These are phyloP conservation scores for Loris lydekkerianus DNA, from an alignment of 2,797 vertebrate species.

Conservation along the genomic window DNA sequence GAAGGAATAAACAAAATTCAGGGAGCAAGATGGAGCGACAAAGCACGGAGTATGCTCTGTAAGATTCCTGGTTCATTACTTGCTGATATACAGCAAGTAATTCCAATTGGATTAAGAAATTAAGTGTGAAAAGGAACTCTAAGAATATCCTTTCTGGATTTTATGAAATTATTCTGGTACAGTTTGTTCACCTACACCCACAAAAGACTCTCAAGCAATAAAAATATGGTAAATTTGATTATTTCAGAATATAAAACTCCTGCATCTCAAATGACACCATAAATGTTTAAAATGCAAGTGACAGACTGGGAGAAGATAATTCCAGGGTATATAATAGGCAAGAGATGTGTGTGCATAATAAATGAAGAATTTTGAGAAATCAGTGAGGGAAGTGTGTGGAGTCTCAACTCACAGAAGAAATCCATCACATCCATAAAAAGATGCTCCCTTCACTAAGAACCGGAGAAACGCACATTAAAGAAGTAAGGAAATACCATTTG, in stretches of 20 bases:
- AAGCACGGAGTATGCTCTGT: neutral
- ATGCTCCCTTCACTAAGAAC: neutral
- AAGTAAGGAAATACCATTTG: neutral
- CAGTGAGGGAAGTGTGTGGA: neutral
- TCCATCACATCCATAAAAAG: neutral
- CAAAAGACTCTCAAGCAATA: neutral
- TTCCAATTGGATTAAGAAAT: neutral
- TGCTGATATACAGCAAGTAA: neutral
- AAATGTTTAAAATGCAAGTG: neutral
- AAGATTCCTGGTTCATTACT: too few species aligned
- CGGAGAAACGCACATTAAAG: neutral
- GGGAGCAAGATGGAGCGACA: rapidly evolving
- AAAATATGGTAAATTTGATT: neutral
- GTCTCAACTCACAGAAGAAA: neutral
- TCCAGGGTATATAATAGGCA: neutral
- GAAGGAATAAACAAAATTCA: neutral
- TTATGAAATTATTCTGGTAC: neutral
- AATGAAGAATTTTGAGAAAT: neutral
- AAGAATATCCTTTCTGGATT: neutral
- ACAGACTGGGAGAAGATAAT: neutral
- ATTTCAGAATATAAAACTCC: neutral
- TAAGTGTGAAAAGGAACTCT: neutral
- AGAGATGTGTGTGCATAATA: too few species aligned
- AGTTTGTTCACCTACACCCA: neutral
- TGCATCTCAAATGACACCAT: neutral